Percentiles rank a stretch among this genome's conserved stretches.
Evolutionary conservation across 2,888 invertebrate genomes (phyloP).

Genomic region (Laspeyria flexula): DNA sequence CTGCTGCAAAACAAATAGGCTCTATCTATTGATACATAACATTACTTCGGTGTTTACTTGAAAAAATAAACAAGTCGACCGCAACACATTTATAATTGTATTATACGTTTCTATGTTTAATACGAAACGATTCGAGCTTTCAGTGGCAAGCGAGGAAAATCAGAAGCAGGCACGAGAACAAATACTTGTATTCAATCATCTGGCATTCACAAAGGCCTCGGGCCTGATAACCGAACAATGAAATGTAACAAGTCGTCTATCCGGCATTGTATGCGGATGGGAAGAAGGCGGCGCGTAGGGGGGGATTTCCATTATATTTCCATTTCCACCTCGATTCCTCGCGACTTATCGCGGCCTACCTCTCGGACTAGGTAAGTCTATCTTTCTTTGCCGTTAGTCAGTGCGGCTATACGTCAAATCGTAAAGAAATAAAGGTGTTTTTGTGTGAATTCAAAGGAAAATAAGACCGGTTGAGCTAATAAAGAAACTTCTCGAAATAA

Average conservation of each 20-base stretch:
- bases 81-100: constrained; percentile 68
- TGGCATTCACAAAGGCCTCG: constrained; percentile 80
- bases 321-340: constrained; percentile 85
- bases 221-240: constrained; percentile 86
- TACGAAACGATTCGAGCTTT: constrained; percentile 73
- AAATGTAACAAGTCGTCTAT: constrained; percentile 86
- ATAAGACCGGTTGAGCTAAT: constrained; percentile 30
- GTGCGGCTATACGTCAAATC: constrained; percentile 68
- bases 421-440: constrained; percentile 54
- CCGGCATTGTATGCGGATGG: constrained; percentile 78
- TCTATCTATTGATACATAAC: background rate
- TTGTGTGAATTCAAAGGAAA: constrained; percentile 45
- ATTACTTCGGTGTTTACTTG: constrained; percentile 5
- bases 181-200: constrained; percentile 86
- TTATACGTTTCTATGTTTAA: constrained; percentile 63
- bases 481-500: constrained; percentile 10
- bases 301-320: constrained; percentile 84
- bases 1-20: background rate
- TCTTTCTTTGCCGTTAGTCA: constrained; percentile 84
- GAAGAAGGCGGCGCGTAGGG: constrained; percentile 50
- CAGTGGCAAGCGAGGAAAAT: constrained; percentile 77
- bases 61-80: constrained; percentile 50
- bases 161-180: constrained; percentile 82
- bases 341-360: constrained; percentile 84
- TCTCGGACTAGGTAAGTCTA: constrained; percentile 82